Evolutionary conservation across 2,113 vertebrate genomes (phyloP), one percentile per base, ranked within the genome.

Genomic region (Ciconia boyciana): DNA sequence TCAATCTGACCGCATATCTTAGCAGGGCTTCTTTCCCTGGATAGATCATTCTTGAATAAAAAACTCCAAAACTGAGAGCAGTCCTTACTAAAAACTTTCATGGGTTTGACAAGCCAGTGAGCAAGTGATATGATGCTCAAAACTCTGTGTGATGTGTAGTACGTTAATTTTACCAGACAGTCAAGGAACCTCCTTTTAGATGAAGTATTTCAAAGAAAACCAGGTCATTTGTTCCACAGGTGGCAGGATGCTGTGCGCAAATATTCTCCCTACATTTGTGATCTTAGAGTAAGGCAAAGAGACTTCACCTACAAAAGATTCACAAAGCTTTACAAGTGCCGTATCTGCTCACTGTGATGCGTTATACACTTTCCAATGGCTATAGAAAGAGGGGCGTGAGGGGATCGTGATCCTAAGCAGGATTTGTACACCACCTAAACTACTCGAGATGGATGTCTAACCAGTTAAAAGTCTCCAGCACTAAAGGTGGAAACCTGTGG

Each of bases 141-240:
- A 94, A 74, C 55, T 70, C 41, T 1, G 2, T 34, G 22, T 83
- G 84, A 87, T 31, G 5, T 18, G 18, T 69, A 72, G 11, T 60
- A 58, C 77, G 81, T 46, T 80, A 48, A 71, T 83, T 85, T 90
- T 69, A 90, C 32, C 43, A 68, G 29, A 41, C 29, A 72, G 39
- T 22, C 55, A 86, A 95, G n/a, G n/a, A 94, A 74, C 19, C 10
- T 66, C 69, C 51, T 91, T 66, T 74, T 78, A 78, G 0, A 0
- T 58, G 15, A 91, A 74, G 19, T 39, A 74, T 83, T 94, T 92
- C 46, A 94, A 91, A 91, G 76, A 87, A 94, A 94, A 81, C 19
- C 76, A 51, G 62, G 60, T 88, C 13, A 80, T 70, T 93, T 87
- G 34, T 88, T 92, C 82, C 60, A 74, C 2, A 5, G 58, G 60